Conservation (phyloP, 2,888 invertebrate genomes). For the Drosophila paranaensis region DNA sequence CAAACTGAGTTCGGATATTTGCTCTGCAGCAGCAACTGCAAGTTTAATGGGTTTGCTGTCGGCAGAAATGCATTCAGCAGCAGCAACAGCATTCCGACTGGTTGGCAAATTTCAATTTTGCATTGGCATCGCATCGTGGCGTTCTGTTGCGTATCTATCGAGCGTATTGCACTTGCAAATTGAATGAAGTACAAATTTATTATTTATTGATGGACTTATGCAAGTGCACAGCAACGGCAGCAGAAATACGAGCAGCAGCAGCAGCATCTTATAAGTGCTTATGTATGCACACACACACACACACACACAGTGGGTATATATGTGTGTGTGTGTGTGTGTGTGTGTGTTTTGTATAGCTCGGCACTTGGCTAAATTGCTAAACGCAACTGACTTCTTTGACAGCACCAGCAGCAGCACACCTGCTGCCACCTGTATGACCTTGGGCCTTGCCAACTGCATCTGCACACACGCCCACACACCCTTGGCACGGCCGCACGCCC, state of each 20-base stretch:
- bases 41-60: constrained; percentile 28
- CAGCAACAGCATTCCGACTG: constrained; percentile 6
- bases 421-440: constrained; percentile 17
- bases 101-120: constrained; percentile 15
- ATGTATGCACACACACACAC: not conserved
- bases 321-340: not conserved
- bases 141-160: constrained; percentile 36
- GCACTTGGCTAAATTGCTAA: constrained; percentile 37
- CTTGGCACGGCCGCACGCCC: not conserved
- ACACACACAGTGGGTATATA: not conserved
- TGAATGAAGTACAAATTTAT: constrained; percentile 69
- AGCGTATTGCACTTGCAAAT: constrained; percentile 62
- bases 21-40: constrained; percentile 17
- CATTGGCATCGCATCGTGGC: constrained; percentile 24
- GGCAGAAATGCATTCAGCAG: constrained; percentile 38
- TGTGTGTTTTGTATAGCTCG: constrained; percentile 8
- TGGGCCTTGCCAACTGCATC: constrained; percentile 9
- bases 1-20: constrained; percentile 13
- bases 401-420: constrained; percentile 15
- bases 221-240: constrained; percentile 42
- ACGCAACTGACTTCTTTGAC: constrained; percentile 35
- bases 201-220: constrained; percentile 73
- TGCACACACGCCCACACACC: not conserved
- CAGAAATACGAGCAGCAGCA: constrained; percentile 6
- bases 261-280: constrained; percentile 9